Evolutionary conservation across 2,797 vertebrate genomes (phyloP).

Genomic region (Gymnothorax javanicus): DNA sequence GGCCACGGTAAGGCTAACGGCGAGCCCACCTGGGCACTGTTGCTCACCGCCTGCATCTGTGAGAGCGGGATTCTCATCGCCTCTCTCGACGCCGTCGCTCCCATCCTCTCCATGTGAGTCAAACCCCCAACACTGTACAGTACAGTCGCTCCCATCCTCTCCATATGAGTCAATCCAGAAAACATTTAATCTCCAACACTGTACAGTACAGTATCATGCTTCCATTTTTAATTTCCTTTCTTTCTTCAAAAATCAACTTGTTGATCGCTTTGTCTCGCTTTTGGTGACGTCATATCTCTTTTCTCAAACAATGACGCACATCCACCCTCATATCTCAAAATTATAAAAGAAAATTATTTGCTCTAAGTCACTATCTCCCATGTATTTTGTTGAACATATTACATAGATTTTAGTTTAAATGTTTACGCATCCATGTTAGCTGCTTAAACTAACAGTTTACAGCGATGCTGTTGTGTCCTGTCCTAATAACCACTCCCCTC

Average conservation of each 20-base stretch:
- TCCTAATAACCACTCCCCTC: not conserved
- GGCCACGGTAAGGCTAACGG: conserved; percentile 95
- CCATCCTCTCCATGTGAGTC: conserved; percentile 96
- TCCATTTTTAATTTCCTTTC: conserved; percentile 69
- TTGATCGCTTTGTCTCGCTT: not conserved
- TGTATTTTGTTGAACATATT: not conserved
- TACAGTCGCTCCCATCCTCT: conserved; percentile 92
- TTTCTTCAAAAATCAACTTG: not conserved
- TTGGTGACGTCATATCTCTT: not conserved
- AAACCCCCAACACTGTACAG: not conserved
- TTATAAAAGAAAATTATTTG: not conserved
- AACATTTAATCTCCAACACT: not conserved
- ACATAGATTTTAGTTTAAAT: not conserved
- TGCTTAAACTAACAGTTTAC: not conserved
- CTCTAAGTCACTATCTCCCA: not conserved
- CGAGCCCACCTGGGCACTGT: conserved; percentile 94
- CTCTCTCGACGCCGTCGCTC: conserved; percentile 92
- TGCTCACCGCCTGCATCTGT: conserved; percentile 93
- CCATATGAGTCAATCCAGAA: conserved; percentile 79
- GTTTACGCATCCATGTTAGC: not conserved
- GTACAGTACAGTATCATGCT: conserved; percentile 68
- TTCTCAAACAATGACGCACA: not conserved
- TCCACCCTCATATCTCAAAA: not conserved
- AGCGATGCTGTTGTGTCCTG: not conserved
- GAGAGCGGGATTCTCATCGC: conserved; percentile 97